Evolutionary conservation across 2,797 vertebrate species (phyloP), one percentile per base, ranked within the genome.

Genomic region (Sitta carolinensis): DNA sequence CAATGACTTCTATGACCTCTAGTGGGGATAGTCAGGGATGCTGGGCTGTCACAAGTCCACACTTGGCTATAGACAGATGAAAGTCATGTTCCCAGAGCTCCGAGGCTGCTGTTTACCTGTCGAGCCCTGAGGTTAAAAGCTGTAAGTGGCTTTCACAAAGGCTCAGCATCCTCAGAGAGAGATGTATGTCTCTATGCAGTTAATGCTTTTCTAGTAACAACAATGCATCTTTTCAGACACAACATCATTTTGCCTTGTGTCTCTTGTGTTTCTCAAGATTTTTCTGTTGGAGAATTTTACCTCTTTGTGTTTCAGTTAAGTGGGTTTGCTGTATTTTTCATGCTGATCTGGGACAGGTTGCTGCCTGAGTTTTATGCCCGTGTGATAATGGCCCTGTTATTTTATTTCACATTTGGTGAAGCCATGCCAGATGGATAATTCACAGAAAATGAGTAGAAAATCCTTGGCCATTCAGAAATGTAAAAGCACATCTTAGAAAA

Each of bases 21-120:
- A 91, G 91, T 87, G 94, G 95, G 91, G 87, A 85, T 17, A 77
- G 76, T 22, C 82, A 84, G 87, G 59, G 93, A 25, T 54, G 61
- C 84, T 40, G 77, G 40, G 16, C 67, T 89, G 13, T 11, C 57
- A 5, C 36, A 80, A 22, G 45, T 22, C 52, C 78, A 5, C 6
- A 2, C 32, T 50, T 51, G 17, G 75, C 58, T 86, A 6, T 43
- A 54, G 64, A 47, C 58, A 91, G 66, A 30, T 21, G 8, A 20
- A 45, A 86, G 23, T 68, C 26, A 16, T n/a, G 38, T 38, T 82
- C 67, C 64, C 74, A 47, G 50, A 83, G 84, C 66, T 74, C 32
- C 42, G n/a, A 43, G 42, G n/a, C n/a, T 82, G 0, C 48, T 45
- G 4, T 51, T 85, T 23, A 40, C 48, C 68, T 67, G 30, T 23